Percentiles rank a stretch among this genome's conserved stretches.
Conservation (phyloP, 2,888 invertebrate species). For the Parnassius apollo region DNA sequence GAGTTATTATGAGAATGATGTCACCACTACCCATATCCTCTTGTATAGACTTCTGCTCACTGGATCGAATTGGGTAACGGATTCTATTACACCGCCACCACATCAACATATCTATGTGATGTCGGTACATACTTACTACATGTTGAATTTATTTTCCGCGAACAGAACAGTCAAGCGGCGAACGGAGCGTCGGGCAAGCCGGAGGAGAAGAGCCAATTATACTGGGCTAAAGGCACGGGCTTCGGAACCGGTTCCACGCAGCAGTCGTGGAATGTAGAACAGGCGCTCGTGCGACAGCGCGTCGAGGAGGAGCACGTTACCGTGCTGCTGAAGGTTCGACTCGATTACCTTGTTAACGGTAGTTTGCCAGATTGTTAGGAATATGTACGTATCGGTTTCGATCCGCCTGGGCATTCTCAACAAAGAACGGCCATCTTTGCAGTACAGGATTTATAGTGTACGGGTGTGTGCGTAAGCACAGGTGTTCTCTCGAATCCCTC, state of each 20-base stretch:
- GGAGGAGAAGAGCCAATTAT: slow-evolving; percentile 88
- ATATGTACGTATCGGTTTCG: too few species aligned
- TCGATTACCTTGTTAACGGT: not conserved
- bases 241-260: slow-evolving; percentile 97
- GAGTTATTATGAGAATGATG: too few species aligned
- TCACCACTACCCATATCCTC: too few species aligned
- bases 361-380: not conserved
- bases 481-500: too few species aligned
- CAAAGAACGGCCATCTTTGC: too few species aligned
- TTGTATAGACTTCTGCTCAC: too few species aligned
- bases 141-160: not conserved
- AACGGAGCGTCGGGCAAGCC: slow-evolving; percentile 78
- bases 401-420: too few species aligned
- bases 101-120: not conserved
- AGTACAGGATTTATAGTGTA: too few species aligned
- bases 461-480: too few species aligned
- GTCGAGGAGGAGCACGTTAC: slow-evolving; percentile 97
- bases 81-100: too few species aligned
- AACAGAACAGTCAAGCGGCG: slow-evolving; percentile 68
- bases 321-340: slow-evolving; percentile 84
- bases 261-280: slow-evolving; percentile 98
- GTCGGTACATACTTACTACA: not conserved
- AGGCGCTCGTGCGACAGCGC: slow-evolving; percentile 92
- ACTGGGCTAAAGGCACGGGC: slow-evolving; percentile 98
- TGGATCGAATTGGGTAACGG: too few species aligned